Evolutionary conservation across 2,888 invertebrate genomes (phyloP).

Genomic region (Phalangium opilio): DNA sequence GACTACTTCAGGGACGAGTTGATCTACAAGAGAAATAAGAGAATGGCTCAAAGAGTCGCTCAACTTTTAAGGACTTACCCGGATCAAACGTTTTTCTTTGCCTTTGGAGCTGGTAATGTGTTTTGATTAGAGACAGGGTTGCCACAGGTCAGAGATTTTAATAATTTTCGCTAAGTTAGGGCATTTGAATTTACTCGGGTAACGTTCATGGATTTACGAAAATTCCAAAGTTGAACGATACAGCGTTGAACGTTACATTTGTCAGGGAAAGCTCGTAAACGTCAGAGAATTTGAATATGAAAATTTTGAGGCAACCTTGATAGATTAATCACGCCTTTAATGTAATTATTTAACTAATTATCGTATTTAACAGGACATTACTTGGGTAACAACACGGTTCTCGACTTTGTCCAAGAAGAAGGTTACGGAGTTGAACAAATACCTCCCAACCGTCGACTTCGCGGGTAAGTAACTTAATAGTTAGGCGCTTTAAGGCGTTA

Average conservation of each 20-base stretch:
- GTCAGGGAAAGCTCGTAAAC: too few relatives aligned
- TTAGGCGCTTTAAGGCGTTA: too few relatives aligned
- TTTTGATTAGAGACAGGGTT: too few relatives aligned
- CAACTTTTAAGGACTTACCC: slow-evolving; percentile 33
- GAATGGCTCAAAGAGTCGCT: slow-evolving; percentile 36
- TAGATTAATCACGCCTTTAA: too few relatives aligned
- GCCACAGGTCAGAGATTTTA: too few relatives aligned
- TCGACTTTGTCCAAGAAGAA: slow-evolving; percentile 30
- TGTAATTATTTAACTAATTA: slow-evolving; percentile 2
- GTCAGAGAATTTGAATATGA: too few relatives aligned
- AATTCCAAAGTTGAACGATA: too few relatives aligned
- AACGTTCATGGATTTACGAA: too few relatives aligned
- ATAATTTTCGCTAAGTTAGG: too few relatives aligned
- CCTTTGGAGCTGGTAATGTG: slow-evolving; percentile 37
- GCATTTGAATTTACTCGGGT: too few relatives aligned
- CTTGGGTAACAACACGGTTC: slow-evolving; percentile 34
- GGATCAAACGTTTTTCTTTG: slow-evolving; percentile 37
- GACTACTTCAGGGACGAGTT: slow-evolving; percentile 37
- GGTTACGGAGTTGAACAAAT: slow-evolving; percentile 27
- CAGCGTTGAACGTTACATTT: too few relatives aligned
- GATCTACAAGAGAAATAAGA: slow-evolving; percentile 36
- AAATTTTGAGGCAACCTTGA: too few relatives aligned
- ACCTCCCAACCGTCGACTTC: slow-evolving; percentile 10
- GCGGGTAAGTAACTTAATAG: slow-evolving; percentile 14
- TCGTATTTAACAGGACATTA: slow-evolving; percentile 31